Base-by-base conservation (phyloP, 2,797 vertebrate species). In the Pseudochirops corinnae region DNA sequence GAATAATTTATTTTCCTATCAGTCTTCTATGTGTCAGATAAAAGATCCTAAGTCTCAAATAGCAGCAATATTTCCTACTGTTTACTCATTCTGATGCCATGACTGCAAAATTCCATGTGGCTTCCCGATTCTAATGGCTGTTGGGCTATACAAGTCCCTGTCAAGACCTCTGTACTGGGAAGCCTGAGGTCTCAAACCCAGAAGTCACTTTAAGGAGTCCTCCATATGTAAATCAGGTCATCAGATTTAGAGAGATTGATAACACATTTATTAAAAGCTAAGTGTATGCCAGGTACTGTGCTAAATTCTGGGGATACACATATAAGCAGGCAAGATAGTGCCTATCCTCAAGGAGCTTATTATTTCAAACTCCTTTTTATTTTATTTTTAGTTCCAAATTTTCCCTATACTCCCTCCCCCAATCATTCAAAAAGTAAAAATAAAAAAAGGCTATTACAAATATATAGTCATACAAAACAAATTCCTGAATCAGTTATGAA, bases 1-100 rank as follows among this genome's bases (percentile, higher is more conserved):
- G 95, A 91, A 16, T 18, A 57, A 26, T 91, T 62, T 91, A 26
- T 93, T 94, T 90, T 94, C 92, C 56, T 55, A 93, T 55, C 16
- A 90, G 21, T 91, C 56, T 91, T 82, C 53, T 11, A 4, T 50
- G 56, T 46, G 55, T 94, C 90, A 93, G 56, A 55, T 56, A 90
- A 60, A 93, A 92, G 14, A 92, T 29, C 26, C 67, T 56, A 50
- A 90, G 93, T 82, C n/a, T 91, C 93, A 91, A 55, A 2, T 93
- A 62, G 56, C 31, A 33, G 93, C 74, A 94, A 60, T 93, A 91
- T 94, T 55, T 74, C 92, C 92, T 94, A 9, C 92, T 62, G 94
- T 52, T 95, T 91, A 96, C 91, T 16, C 91, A 58, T 90, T 93
- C 56, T 95, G 46, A 50, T n/a, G 56, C 56, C 9, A 39, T 74